Evolutionary conservation across 2,113 vertebrate genomes (phyloP), one percentile per base, ranked within the genome.

Genomic region (Actenoides hombroni): DNA sequence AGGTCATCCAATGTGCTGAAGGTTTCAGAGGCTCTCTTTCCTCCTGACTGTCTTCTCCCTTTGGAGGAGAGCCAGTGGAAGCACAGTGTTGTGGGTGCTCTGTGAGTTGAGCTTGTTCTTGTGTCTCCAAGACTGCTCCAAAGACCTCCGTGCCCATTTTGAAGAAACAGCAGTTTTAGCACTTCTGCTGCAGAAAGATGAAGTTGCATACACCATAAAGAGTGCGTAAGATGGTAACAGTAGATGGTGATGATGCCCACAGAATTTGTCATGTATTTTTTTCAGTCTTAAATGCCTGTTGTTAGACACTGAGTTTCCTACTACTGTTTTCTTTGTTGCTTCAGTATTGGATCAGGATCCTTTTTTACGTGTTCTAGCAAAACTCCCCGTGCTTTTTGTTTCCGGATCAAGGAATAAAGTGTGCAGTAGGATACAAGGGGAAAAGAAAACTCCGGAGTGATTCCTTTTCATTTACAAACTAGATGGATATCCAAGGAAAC

Each of bases 1-100:
- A 39, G 25, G 13, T 56, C 0, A 1, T 60, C 17, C 25, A 13
- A 23, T 73, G 42, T 0, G 0, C 3, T 39, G 29, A 13, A 33
- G 23, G 21, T 79, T 87, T 82, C 39, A 35, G 44, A 33, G 28
- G 8, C 28, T 16, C 4, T 29, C 5, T 31, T n/a, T 67, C 8
- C 25, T 79, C 20, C 35, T 42, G 37, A 5, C 51, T 70, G 9
- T 2, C 16, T 65, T 17, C 17, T 33, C 51, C 13, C 15, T 37
- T 60, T 49, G 46, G 31, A 74, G 54, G 31, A 61, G 13, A 54
- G 39, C 13, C 33, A 6, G 18, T 6, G 5, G n/a, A 68, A 87
- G 53, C 13, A 37, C 23, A 29, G 17, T 19, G 23, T 7, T 16
- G 16, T 12, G 31, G 28, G 40, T 83, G 35, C 39, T 69, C 13